Evolutionary conservation across 2,797 vertebrate species (phyloP), one percentile per base, ranked within the genome.

Genomic region (Phrynocephalus guinanensis): DNA sequence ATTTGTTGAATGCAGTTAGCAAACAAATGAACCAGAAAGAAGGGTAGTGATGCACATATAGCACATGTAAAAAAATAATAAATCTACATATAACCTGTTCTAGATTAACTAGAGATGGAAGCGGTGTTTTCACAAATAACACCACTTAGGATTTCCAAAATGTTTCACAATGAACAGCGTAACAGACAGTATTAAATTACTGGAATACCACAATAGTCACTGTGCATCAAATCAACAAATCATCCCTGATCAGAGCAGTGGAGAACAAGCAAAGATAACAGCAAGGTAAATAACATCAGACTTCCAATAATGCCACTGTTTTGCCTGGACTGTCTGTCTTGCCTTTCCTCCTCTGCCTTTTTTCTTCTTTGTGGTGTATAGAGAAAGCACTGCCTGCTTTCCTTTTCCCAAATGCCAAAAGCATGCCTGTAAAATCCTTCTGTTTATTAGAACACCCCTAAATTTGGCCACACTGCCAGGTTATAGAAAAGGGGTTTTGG

Each of bases 1-100:
- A 94, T 91, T 92, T 87, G 30, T 88, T 79, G 10, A 73, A 81
- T 18, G 75, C 0, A 44, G 10, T 60, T 68, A 87, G 81, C 26
- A 72, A 79, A 86, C 9, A 2, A 28, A 71, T 84, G 78, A 2
- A 72, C 86, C 50, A 67, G 63, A 88, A 2, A 33, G 33, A 85
- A 75, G 33, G 79, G 9, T 13, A 82, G 48, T 11, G 52, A 56
- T 11, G 13, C 13, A 56, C 52, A 56, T 9, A 56, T 10, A 56
- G 8, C 52, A 56, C 13, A 56, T 11, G 13, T 2, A 56, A 11
- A 56, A 56, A 56, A 56, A 8, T 9, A 33, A 33, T 33, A 33
- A 33, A 33, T 33, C 6, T 56, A 11, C 52, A 56, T 56, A 11
- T 8, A 56, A 56, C 8, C 52, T 56, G 52, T 56, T 56, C 52